Conservation (phyloP, 1,140 invertebrate species). For the Centruroides vittatus region DNA sequence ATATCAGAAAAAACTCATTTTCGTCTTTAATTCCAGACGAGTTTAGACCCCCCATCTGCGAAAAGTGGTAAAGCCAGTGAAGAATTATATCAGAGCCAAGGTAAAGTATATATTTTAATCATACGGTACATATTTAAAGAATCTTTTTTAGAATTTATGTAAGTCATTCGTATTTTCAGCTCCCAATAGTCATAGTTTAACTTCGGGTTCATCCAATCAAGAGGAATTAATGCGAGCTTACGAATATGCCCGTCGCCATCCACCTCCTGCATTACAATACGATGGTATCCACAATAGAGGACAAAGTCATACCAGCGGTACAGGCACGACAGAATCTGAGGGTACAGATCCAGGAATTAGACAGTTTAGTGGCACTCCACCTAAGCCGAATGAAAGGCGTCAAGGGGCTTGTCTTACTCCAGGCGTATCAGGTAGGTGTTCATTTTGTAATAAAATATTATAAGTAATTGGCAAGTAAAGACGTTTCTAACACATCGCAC, state of each 20-base stretch:
- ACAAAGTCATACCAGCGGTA: slow-evolving; percentile 11
- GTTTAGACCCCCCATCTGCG: slow-evolving; percentile 17
- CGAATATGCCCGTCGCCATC: slow-evolving; percentile 27
- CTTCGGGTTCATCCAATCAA: slow-evolving; percentile 27
- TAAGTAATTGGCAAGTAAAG: no score
- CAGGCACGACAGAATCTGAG: slow-evolving; percentile 16
- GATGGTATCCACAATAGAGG: slow-evolving; percentile 6
- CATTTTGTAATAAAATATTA: no score
- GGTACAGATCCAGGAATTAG: slow-evolving; percentile 32
- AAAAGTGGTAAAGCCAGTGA: slow-evolving; percentile 18
- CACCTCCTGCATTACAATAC: slow-evolving; percentile 11
- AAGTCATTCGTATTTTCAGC: slow-evolving; percentile 5
- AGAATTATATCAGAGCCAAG: slow-evolving; percentile 17
- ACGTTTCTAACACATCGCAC: no score
- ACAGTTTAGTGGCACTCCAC: slow-evolving; percentile 32
- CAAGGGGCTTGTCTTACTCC: slow-evolving; percentile 28
- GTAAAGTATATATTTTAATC: background rate
- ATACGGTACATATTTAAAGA: background rate
- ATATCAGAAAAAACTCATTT: no score
- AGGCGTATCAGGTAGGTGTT: background rate
- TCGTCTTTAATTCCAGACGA: slow-evolving; percentile 5
- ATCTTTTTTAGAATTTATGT: background rate
- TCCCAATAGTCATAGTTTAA: slow-evolving; percentile 16
- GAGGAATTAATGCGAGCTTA: slow-evolving; percentile 31
- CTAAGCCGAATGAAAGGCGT: slow-evolving; percentile 31